Evolutionary conservation across 2,888 invertebrate genomes (phyloP).

Genomic region (Morinoia aosen): DNA sequence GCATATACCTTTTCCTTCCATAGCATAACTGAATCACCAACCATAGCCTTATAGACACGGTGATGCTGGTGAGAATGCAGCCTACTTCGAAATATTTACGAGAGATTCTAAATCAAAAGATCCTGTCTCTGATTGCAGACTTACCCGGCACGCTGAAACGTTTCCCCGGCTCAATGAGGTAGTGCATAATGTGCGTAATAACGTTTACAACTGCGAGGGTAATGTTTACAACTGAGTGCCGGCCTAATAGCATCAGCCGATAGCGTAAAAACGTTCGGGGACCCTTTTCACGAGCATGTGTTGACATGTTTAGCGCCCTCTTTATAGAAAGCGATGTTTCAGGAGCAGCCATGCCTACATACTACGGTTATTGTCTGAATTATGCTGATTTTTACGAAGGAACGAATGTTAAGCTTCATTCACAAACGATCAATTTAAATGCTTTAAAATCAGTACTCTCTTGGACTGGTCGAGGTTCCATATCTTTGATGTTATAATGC

Average conservation of each 20-base stretch:
- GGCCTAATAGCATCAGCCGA: neutral
- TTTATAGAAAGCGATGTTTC: neutral
- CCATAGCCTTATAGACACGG: neutral
- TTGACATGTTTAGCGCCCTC: too few relatives aligned
- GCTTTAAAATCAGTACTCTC: neutral
- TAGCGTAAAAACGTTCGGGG: neutral
- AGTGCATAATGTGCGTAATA: conserved; percentile 49
- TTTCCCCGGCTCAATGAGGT: conserved; percentile 27
- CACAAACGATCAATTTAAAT: neutral
- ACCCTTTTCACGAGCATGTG: too few relatives aligned
- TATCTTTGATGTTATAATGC: too few relatives aligned
- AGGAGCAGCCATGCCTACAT: neutral
- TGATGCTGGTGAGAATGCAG: neutral
- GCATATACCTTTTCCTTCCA: conserved; percentile 50
- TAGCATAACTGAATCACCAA: conserved; percentile 16
- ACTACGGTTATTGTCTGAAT: neutral
- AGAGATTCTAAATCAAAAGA: neutral
- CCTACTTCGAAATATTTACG: neutral
- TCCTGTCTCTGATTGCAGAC: neutral
- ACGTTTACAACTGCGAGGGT: conserved; percentile 38
- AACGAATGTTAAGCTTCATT: neutral
- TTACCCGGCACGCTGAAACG: conserved; percentile 15
- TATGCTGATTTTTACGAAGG: neutral
- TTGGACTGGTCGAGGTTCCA: too few relatives aligned
- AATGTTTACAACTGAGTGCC: conserved; percentile 14